These are phyloP conservation scores for Mugil cephalus DNA, from an alignment of 2,113 vertebrate species.

Conservation along the genomic window DNA sequence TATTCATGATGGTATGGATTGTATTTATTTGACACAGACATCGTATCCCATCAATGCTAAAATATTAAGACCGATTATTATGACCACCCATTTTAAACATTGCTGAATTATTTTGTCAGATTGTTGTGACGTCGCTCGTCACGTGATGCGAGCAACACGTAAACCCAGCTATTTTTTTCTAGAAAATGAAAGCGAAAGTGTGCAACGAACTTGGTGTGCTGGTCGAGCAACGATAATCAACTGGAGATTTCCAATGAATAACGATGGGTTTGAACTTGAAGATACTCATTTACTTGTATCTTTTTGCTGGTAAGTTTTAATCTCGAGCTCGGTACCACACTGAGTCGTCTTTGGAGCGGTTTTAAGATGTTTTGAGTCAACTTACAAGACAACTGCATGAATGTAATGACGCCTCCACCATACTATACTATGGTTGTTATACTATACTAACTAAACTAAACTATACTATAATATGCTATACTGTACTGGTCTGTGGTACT, in stretches of 20 bases:
- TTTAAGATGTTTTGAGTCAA: background rate
- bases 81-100: too few species aligned
- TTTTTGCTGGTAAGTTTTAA: conserved; percentile 55
- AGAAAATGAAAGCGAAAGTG: conserved; percentile 83
- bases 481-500: too few species aligned
- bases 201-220: background rate
- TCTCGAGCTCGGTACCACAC: background rate
- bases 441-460: too few species aligned
- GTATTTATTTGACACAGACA: too few species aligned
- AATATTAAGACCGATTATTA: too few species aligned
- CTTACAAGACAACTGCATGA: too few species aligned
- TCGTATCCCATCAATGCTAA: too few species aligned
- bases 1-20: too few species aligned
- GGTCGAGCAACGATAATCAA: background rate
- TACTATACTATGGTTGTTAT: too few species aligned
- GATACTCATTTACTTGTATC: conserved; percentile 21
- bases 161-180: background rate
- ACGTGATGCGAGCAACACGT: background rate
- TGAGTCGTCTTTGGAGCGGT: background rate
- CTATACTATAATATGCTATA: too few species aligned
- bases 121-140: background rate
- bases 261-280: conserved; percentile 52
- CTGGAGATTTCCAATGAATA: background rate
- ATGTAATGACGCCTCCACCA: too few species aligned
- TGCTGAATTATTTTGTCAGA: too few species aligned